Evolutionary conservation across 2,113 vertebrate species (phyloP).

Genomic region (Pseudolaguvia tuberculata): DNA sequence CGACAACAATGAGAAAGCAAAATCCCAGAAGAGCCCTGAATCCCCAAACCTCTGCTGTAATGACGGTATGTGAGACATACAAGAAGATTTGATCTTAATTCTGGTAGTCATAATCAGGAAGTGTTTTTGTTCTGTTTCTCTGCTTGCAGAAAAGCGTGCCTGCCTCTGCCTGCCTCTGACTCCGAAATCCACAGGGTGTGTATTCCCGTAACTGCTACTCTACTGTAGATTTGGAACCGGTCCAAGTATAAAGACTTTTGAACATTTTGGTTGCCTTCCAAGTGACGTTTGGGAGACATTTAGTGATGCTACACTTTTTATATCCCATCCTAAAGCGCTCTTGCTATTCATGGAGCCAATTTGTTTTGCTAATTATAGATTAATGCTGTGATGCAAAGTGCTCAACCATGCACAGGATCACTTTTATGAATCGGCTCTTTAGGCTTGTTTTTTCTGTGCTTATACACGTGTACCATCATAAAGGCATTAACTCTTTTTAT

Average conservation of each 20-base stretch:
- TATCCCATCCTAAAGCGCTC: conserved; percentile 29
- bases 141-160: conserved; percentile 68
- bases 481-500: conserved; percentile 19
- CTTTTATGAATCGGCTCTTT: not conserved
- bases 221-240: conserved; percentile 39
- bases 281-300: conserved; percentile 49
- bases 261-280: conserved; percentile 47
- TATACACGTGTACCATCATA: not conserved
- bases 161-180: conserved; percentile 73
- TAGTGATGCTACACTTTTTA: conserved; percentile 35
- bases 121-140: conserved; percentile 55
- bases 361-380: conserved; percentile 39
- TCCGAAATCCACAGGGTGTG: conserved; percentile 68
- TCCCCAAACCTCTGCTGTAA: conserved; percentile 53
- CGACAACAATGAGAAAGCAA: conserved; percentile 28
- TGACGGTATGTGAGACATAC: conserved; percentile 55
- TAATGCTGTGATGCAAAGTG: conserved; percentile 10
- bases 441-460: not conserved
- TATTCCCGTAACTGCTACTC: conserved; percentile 37
- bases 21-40: conserved; percentile 22
- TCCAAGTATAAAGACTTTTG: conserved; percentile 44
- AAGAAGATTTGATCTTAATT: not conserved
- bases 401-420: not conserved
- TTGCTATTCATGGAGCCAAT: conserved; percentile 16
- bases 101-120: not conserved